Evolutionary conservation across 2,113 vertebrate species (phyloP).

Genomic region (Rhabdornis inornatus): DNA sequence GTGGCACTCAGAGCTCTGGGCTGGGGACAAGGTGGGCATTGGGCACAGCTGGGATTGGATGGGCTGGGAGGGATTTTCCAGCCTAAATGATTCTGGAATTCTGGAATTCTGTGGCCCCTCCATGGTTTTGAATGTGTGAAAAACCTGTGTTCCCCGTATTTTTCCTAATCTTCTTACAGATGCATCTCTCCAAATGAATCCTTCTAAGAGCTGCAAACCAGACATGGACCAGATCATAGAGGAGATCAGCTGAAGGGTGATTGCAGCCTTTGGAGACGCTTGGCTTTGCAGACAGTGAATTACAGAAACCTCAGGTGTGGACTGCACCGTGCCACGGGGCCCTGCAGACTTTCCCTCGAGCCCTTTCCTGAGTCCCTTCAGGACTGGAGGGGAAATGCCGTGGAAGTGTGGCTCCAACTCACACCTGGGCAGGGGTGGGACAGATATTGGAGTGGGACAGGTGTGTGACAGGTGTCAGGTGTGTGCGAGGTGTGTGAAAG

Average conservation of each 20-base stretch:
- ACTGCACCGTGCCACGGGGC: rapidly evolving
- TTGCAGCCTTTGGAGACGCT: neutral
- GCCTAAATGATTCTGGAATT: rapidly evolving
- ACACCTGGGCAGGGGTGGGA: too few species aligned
- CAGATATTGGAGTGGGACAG: too few species aligned
- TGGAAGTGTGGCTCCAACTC: neutral
- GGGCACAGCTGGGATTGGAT: rapidly evolving
- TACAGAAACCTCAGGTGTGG: too few species aligned
- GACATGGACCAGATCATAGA: rapidly evolving
- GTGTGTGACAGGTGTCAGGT: neutral
- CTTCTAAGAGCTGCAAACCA: neutral
- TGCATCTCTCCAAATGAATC: neutral
- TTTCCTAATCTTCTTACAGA: rapidly evolving
- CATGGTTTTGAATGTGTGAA: neutral
- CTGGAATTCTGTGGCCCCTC: neutral
- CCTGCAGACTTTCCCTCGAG: too few species aligned
- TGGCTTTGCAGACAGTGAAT: neutral
- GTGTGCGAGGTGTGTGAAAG: neutral
- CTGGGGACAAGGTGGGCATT: neutral
- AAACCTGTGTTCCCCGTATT: neutral
- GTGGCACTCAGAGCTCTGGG: neutral
- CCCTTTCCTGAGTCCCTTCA: too few species aligned
- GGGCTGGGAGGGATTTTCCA: neutral
- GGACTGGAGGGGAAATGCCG: neutral
- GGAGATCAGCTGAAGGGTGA: neutral